A percentile compares a stretch with the other conserved stretches of the same genome.
These are phyloP conservation scores for Micronycteris hirsuta DNA, from an alignment of 2,113 vertebrate species.

Conservation along the genomic window DNA sequence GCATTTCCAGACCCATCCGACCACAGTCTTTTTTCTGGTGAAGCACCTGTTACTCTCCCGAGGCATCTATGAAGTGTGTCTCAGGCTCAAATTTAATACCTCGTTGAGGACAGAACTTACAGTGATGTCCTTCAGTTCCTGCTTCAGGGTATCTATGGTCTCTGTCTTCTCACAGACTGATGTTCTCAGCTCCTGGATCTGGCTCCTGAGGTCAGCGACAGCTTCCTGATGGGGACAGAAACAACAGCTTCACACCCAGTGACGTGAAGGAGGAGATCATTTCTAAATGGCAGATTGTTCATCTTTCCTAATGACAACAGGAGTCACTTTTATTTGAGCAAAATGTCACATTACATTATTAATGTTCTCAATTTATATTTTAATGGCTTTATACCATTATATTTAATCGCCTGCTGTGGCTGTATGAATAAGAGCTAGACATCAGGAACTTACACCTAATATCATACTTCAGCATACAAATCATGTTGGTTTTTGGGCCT, in stretches of 20 bases:
- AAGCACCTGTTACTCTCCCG: not conserved
- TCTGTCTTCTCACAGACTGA: constrained; percentile 86
- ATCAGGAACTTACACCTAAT: not conserved
- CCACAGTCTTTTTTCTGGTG: not conserved
- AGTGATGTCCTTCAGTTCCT: constrained; percentile 89
- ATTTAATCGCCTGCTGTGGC: not conserved
- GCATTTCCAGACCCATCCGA: not conserved
- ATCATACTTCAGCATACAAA: not conserved
- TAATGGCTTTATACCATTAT: not conserved
- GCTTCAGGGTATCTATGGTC: constrained; percentile 82
- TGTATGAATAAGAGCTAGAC: not conserved
- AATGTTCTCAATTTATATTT: not conserved
- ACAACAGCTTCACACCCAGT: not conserved
- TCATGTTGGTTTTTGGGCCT: not conserved
- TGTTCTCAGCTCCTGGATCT: constrained; percentile 90
- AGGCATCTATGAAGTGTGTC: not conserved
- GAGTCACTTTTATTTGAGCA: constrained; percentile 27
- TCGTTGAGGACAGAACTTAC: constrained; percentile 79
- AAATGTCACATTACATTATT: not conserved
- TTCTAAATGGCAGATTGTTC: not conserved
- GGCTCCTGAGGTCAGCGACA: constrained; percentile 89
- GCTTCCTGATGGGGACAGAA: constrained; percentile 83
- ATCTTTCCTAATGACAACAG: constrained; percentile 2
- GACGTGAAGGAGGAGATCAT: not conserved
- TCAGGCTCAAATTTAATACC: not conserved